These are phyloP conservation scores for Rhynchonema sp. DNA, from an alignment of 2,888 invertebrate genomes.

Conservation along the genomic window DNA sequence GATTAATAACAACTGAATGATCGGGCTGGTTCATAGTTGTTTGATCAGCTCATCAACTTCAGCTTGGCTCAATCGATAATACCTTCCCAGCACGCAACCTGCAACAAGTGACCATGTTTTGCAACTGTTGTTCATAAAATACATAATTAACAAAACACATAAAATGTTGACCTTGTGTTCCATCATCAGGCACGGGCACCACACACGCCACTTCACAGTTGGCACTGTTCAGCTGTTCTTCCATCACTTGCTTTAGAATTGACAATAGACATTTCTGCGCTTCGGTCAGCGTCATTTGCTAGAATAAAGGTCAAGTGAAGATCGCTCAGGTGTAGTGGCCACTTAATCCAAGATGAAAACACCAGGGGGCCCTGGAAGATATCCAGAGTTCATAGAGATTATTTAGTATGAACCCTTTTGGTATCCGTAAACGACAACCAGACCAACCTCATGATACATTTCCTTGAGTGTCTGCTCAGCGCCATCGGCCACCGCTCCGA, in stretches of 20 bases:
- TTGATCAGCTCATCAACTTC: background rate
- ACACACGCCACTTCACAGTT: slow-evolving; percentile 64
- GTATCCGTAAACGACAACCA: no score
- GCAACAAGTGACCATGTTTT: no score
- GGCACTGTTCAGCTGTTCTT: slow-evolving; percentile 84
- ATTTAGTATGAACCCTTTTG: no score
- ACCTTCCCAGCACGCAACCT: background rate
- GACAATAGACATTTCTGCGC: slow-evolving; percentile 73
- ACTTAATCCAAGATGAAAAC: background rate
- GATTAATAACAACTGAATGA: background rate
- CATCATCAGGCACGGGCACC: background rate
- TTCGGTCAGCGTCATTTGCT: slow-evolving; percentile 79
- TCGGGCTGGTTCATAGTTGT: background rate
- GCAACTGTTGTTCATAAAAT: no score
- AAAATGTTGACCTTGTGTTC: background rate
- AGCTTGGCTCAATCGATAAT: background rate
- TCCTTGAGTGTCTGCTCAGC: slow-evolving; percentile 80
- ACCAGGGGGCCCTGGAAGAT: no score
- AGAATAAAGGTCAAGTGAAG: slow-evolving; percentile 18
- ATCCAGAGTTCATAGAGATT: no score
- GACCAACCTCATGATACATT: slow-evolving; percentile 43
- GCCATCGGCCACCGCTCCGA: slow-evolving; percentile 95
- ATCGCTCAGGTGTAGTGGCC: background rate
- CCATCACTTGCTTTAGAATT: slow-evolving; percentile 97
- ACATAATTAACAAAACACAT: no score